Conservation (phyloP, 2,797 vertebrate species). For the Lycodopsis pacificus region DNA sequence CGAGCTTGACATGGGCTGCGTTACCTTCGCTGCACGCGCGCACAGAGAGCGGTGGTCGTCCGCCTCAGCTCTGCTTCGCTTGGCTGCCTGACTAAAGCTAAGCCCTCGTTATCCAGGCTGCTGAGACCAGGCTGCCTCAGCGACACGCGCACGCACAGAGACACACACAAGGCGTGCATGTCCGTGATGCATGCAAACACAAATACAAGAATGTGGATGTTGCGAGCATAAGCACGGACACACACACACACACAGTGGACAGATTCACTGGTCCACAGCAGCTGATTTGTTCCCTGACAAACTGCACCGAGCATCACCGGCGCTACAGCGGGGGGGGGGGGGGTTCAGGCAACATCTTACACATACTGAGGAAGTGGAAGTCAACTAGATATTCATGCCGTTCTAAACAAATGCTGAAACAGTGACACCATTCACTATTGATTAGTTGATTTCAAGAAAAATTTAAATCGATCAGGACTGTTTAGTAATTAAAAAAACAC, state of each 20-base stretch:
- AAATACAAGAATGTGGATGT: slow-evolving; percentile 43
- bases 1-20: slow-evolving; percentile 57
- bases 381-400: background rate
- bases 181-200: slow-evolving; percentile 52
- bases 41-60: slow-evolving; percentile 59
- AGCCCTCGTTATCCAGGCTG: slow-evolving; percentile 78
- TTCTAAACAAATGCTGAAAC: background rate
- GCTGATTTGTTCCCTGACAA: slow-evolving; percentile 46
- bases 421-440: accelerated
- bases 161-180: slow-evolving; percentile 2
- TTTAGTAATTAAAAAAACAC: background rate
- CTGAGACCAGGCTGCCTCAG: slow-evolving; percentile 66
- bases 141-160: slow-evolving; percentile 38
- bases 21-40: slow-evolving; percentile 61
- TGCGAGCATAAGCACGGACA: slow-evolving; percentile 4
- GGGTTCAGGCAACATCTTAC: slow-evolving; percentile 3
- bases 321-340: slow-evolving; percentile 13
- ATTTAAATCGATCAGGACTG: accelerated
- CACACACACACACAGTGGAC: slow-evolving; percentile 9
- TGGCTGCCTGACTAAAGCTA: slow-evolving; percentile 77
- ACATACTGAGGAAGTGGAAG: slow-evolving; percentile 16
- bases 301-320: slow-evolving; percentile 28
- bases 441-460: background rate
- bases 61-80: slow-evolving; percentile 72
- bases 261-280: slow-evolving; percentile 42